Evolutionary conservation across 2,113 vertebrate genomes (phyloP), one percentile per base, ranked within the genome.

Genomic region (Cariama cristata): DNA sequence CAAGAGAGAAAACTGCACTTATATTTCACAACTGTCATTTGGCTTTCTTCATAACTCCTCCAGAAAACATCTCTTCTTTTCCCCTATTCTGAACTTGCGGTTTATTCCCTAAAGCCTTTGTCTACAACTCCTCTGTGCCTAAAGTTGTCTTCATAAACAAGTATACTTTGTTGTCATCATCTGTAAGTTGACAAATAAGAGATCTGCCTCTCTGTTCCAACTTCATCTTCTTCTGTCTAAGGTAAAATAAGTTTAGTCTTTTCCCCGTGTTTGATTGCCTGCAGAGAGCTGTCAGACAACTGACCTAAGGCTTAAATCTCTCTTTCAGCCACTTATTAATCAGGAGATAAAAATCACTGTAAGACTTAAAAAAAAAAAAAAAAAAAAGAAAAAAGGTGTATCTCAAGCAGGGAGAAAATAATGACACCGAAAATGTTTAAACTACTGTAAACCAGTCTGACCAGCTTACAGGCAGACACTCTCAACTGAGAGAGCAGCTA

Each of bases 331-430:
- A 27, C 13, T 66, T 74, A 52, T 21, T 58, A 71, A 71, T 33
- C n/a, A 59, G 24, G 38, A 86, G 14, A 30, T 9, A 67, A 82
- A 91, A 93, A 66, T 23, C 45, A 24, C 18, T 8, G 7, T 4
- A n/a, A 28, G 12, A 52, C 8, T 13, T 5, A 8, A 27, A 23
- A 35, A 35, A 59, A 49, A 38, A 50, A 45, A 60, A 3, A 30
- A 35, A 32, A 35, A 64, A 47, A 23, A 45, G 50, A 4, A 0
- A 30, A 22, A 73, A 52, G 0, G 1, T 68, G 3, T 28, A 44
- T 30, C 35, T 60, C 8, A 9, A 55, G 8, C 14, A 64, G 60
- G 50, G 55, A 76, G 13, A 69, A 93, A 71, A 81, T 9, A 20
- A 68, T 3, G 3, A 14, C 28, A 28, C 7, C 28, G 56, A 45